phyloP scores from a whole-genome alignment of 2,113 vertebrate genomes.

The Embiotoca jacksoni region DNA sequence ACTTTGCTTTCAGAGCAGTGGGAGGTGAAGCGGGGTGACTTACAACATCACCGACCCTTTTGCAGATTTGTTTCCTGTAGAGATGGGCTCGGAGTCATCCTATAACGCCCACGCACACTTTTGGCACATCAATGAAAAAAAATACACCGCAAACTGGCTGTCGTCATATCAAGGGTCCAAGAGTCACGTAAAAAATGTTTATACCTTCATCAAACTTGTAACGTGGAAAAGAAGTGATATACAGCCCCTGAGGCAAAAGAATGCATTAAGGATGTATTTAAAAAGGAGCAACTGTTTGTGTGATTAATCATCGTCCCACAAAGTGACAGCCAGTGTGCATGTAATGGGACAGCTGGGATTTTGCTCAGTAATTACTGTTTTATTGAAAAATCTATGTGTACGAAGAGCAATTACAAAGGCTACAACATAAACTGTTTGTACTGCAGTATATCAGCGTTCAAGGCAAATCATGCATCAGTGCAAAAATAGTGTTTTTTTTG shows the following conservation, averaged over 20 bases:
- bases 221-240: constrained; percentile 34
- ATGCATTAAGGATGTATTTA: constrained; percentile 61
- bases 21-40: constrained; percentile 49
- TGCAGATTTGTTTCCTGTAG: constrained; percentile 37
- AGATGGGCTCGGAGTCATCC: constrained; percentile 35
- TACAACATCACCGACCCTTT: constrained; percentile 47
- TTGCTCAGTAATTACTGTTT: constrained; percentile 70
- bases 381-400: constrained; percentile 76
- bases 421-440: constrained; percentile 41
- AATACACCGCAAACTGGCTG: constrained; percentile 19
- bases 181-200: constrained; percentile 47
- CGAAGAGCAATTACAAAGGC: constrained; percentile 61
- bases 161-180: constrained; percentile 38
- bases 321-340: constrained; percentile 49
- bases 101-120: constrained; percentile 20
- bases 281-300: constrained; percentile 59
- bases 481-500: constrained; percentile 35
- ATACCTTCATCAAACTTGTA: constrained; percentile 42
- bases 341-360: constrained; percentile 72
- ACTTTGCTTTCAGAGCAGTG: constrained; percentile 37
- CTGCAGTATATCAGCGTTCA: constrained; percentile 24
- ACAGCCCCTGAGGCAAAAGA: constrained; percentile 39
- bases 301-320: constrained; percentile 73
- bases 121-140: constrained; percentile 32
- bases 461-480: constrained; percentile 30